Evolutionary conservation across 2,113 vertebrate species (phyloP), one percentile per base, ranked within the genome.

Genomic region (Tor tambroides): DNA sequence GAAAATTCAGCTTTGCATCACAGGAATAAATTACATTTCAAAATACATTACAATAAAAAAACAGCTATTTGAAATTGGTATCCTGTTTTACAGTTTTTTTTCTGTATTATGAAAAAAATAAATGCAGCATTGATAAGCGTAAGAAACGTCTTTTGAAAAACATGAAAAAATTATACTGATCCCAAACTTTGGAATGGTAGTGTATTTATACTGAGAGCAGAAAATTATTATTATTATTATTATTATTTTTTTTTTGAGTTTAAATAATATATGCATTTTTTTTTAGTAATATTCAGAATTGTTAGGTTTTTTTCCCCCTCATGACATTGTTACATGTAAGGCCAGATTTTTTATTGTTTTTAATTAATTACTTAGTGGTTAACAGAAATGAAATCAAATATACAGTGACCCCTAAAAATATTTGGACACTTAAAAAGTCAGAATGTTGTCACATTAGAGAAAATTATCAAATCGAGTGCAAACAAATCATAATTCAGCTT

Each of bases 381-480:
- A 12, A n/a, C 30, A 79, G 1, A 56, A 2, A 23, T 23, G 12
- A 79, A 19, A 35, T n/a, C 11, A 59, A 41, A 23, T 41, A 56
- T 35, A 79, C 19, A 14, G 35, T 74, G 21, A 74, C 71, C 71
- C 51, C 4, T 5, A 1, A 23, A 74, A 74, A 74, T n/a, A 74
- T 41, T 30, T 79, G 77, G 28, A 54, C 77, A 54, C 77, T 56
- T 74, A 41, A 71, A 71, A 72, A 41, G 21, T 41, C 69, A 41
- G 21, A 71, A 21, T 32, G 17, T 17, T 11, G n/a, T 65, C 26
- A 26, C 4, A 65, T 65, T 28, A 28, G 61, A 28, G 21, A n/a
- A 23, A 61, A 56, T 23, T 5, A 63, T 63, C n/a, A 63, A 61
- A 63, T 63, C 10, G n/a, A 65, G 61, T 28, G n/a, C n/a, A 26